These are phyloP conservation scores for Otus sunia DNA, from an alignment of 2,113 vertebrate species.

Conservation along the genomic window DNA sequence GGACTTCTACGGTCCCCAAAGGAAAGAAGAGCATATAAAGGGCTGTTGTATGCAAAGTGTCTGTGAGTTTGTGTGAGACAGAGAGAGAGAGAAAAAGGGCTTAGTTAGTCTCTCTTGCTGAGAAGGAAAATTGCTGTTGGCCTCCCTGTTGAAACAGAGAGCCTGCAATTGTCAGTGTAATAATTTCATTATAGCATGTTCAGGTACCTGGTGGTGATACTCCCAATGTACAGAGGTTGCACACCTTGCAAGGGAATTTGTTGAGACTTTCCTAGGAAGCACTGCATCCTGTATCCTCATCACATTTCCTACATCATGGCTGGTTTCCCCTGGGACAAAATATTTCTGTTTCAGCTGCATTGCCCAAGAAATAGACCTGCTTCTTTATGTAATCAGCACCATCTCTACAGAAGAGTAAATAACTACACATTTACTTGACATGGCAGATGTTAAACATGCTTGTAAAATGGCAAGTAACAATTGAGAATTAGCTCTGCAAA, in stretches of 20 bases:
- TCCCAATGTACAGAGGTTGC: background rate
- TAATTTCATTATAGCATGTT: background rate
- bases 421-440: constrained; percentile 2
- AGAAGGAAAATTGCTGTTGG: background rate
- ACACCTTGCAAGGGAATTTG: background rate
- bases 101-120: background rate
- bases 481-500: background rate
- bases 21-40: background rate
- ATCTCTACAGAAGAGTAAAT: constrained; percentile 28
- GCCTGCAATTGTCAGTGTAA: background rate
- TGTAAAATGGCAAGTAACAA: background rate
- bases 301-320: constrained; percentile 29
- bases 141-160: background rate
- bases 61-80: background rate
- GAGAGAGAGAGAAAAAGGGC: background rate
- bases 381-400: constrained; percentile 25
- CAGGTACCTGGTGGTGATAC: background rate
- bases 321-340: constrained; percentile 34
- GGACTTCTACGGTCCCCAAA: background rate
- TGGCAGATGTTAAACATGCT: constrained; percentile 9
- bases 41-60: background rate
- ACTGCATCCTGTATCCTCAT: constrained; percentile 15
- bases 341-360: constrained; percentile 62
- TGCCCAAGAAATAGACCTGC: constrained; percentile 36
- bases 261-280: background rate